These are phyloP conservation scores for Automeris io DNA, from an alignment of 2,888 invertebrate species.

Conservation along the genomic window DNA sequence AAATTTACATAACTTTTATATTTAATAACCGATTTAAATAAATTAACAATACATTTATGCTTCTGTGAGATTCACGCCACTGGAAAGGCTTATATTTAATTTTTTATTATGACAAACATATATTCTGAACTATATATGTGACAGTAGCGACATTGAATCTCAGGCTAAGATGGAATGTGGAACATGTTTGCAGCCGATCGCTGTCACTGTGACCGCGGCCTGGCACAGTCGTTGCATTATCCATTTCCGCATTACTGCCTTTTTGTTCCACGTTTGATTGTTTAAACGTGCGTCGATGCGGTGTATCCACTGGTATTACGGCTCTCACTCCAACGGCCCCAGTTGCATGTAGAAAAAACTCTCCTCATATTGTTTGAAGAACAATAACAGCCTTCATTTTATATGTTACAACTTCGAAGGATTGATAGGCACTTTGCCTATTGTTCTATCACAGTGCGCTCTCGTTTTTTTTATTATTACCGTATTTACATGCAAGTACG, in stretches of 20 bases:
- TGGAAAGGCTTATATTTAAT: no score
- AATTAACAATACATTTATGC: no score
- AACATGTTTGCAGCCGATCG: no score
- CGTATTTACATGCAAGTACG: conserved; percentile 24
- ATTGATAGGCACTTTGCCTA: conserved; percentile 62
- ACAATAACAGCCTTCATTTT: conserved; percentile 72
- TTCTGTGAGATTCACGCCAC: no score
- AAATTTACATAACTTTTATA: no score
- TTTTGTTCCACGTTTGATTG: conserved; percentile 74
- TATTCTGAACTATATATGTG: no score
- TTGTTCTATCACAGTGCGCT: conserved; percentile 40
- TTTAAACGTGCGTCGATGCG: conserved; percentile 75
- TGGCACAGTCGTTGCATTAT: conserved; percentile 45
- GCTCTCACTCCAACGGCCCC: conserved; percentile 69
- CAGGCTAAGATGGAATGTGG: no score
- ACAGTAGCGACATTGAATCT: no score
- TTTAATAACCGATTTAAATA: no score
- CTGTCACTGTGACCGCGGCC: conserved; percentile 21
- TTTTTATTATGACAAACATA: no score
- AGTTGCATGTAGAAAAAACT: conserved; percentile 71
- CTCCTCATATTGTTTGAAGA: conserved; percentile 72
- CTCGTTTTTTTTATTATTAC: conserved; percentile 30
- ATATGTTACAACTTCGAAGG: conserved; percentile 71
- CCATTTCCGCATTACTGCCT: conserved; percentile 73
- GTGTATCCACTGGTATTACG: conserved; percentile 67